phyloP scores from a whole-genome alignment of 2,888 invertebrate genomes.

The Drosophila nr. perissopoda region DNA sequence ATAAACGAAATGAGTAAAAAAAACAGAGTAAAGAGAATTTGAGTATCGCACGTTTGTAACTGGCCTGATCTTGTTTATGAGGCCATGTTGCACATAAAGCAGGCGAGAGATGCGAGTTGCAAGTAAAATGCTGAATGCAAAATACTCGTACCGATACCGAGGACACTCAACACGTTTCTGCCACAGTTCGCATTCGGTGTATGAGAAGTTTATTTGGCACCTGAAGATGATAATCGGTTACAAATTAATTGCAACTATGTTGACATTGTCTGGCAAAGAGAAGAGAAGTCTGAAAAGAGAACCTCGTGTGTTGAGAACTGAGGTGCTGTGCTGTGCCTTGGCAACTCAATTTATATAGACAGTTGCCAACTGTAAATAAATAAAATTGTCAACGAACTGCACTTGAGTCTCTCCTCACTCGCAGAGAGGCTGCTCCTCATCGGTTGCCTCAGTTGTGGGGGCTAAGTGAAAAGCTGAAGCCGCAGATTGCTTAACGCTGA shows the following conservation, averaged over 20 bases:
- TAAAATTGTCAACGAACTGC: conserved; percentile 78
- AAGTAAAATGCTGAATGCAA: conserved; percentile 58
- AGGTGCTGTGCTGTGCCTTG: conserved; percentile 8
- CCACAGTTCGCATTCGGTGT: conserved; percentile 51
- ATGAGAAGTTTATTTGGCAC: conserved; percentile 84
- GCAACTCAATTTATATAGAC: conserved; percentile 78
- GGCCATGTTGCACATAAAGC: conserved; percentile 78
- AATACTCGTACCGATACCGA: conserved; percentile 59
- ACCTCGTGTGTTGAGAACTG: conserved; percentile 7
- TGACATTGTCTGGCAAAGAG: conserved; percentile 63
- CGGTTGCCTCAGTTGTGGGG: conserved; percentile 26
- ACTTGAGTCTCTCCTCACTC: conserved; percentile 51
- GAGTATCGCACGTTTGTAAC: conserved; percentile 63
- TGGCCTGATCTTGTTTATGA: conserved; percentile 75
- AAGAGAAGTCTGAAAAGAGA: conserved; percentile 9
- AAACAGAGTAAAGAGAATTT: conserved; percentile 17
- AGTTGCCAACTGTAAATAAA: conserved; percentile 80
- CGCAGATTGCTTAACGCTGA: conserved; percentile 80
- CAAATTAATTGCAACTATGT: conserved; percentile 85
- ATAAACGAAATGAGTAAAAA: conserved; percentile 2
- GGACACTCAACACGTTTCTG: conserved; percentile 75
- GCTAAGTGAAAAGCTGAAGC: conserved; percentile 47
- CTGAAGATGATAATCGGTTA: conserved; percentile 85
- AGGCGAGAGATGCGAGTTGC: conserved; percentile 50
- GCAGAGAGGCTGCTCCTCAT: conserved; percentile 1